Percentiles rank a stretch among this genome's conserved stretches.
phyloP scores from a whole-genome alignment of 2,888 invertebrate species.

The Formica aserva region DNA sequence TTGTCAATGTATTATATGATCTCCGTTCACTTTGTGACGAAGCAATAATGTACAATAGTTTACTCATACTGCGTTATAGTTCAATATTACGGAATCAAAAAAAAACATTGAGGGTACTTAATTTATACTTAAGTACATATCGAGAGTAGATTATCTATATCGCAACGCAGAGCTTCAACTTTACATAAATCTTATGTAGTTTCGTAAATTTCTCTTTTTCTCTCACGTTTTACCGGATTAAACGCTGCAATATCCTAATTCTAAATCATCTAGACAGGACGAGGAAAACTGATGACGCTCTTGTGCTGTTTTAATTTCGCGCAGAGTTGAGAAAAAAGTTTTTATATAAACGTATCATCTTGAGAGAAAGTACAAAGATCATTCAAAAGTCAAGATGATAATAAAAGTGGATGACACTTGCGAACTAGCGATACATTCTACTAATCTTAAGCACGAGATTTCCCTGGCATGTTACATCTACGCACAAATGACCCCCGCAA shows the following conservation, averaged over 20 bases:
- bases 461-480: background rate
- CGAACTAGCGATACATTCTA: slow-evolving; percentile 9
- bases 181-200: background rate
- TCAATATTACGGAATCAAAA: slow-evolving; percentile 5
- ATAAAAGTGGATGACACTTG: slow-evolving; percentile 10
- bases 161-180: background rate
- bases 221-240: background rate
- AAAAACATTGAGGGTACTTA: background rate
- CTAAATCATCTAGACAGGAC: background rate
- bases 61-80: background rate
- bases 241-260: background rate
- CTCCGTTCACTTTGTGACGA: background rate
- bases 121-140: slow-evolving; percentile 39
- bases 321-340: background rate
- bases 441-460: slow-evolving; percentile 10
- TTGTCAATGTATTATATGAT: background rate
- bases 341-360: background rate
- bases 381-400: slow-evolving; percentile 14
- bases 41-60: slow-evolving; percentile 11
- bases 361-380: slow-evolving; percentile 22
- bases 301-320: slow-evolving; percentile 24
- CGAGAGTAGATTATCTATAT: slow-evolving; percentile 2
- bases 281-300: background rate
- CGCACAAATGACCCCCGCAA: background rate
- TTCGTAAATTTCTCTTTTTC: background rate